Evolutionary conservation across 2,888 invertebrate species (phyloP).

Genomic region (Leucophenga montana): DNA sequence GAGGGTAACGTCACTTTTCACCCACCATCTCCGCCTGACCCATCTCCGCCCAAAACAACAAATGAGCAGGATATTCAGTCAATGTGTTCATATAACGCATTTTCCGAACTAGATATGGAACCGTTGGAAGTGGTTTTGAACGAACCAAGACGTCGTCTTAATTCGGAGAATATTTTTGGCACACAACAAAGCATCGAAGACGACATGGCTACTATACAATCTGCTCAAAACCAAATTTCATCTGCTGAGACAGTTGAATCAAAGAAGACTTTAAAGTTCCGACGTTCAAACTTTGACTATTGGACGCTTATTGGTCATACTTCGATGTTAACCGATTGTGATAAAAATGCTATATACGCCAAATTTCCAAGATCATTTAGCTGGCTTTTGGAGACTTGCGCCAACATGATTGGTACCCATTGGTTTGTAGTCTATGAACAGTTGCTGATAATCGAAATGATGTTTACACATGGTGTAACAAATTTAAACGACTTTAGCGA

Average conservation of each 20-base stretch:
- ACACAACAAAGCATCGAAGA: too few species aligned
- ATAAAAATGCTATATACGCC: conserved; percentile 53
- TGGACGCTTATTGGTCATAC: conserved; percentile 67
- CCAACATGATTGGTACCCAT: conserved; percentile 63
- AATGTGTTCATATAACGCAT: conserved; percentile 32
- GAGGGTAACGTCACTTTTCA: neutral
- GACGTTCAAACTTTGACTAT: conserved; percentile 68
- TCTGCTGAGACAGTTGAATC: neutral
- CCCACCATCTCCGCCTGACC: too few species aligned
- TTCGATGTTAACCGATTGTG: conserved; percentile 38
- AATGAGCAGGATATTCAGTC: neutral
- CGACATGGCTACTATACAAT: neutral
- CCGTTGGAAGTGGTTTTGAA: conserved; percentile 51
- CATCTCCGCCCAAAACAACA: neutral
- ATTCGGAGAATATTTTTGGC: conserved; percentile 42
- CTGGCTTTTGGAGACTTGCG: conserved; percentile 71
- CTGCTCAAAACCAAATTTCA: conserved; percentile 8
- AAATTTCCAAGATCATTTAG: conserved; percentile 66
- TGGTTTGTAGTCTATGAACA: conserved; percentile 67
- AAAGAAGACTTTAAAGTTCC: conserved; percentile 43
- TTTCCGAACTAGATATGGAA: conserved; percentile 63
- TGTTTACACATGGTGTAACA: conserved; percentile 66
- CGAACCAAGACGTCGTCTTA: conserved; percentile 51
- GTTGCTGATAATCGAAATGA: conserved; percentile 65
- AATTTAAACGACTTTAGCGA: conserved; percentile 56